Base-by-base conservation (phyloP, 2,888 invertebrate species). In the Brachyopa scutellaris region DNA sequence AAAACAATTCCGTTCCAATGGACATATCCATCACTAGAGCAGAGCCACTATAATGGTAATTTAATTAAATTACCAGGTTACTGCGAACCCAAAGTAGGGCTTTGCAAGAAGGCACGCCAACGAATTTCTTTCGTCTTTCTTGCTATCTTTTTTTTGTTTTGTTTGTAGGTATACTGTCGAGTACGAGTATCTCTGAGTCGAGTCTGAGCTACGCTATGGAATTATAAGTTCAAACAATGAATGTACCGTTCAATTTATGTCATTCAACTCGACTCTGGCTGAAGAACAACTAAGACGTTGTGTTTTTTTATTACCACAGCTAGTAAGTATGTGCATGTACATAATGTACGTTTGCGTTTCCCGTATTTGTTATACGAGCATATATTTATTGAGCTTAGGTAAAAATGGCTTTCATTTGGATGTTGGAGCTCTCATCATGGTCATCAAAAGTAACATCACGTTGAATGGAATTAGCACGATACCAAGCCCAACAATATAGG, bases 191-290 rank as follows among this genome's bases (percentile, higher is more conserved):
- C n/a, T n/a, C n/a, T n/a, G n/a, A n/a, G n/a, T n/a, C n/a, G 26
- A 5, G 31, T n/a, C 42, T 53, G 19, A 62, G 40, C 40, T 38
- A 73, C 59, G 36, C 11, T 69, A 55, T 55, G 33, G 67, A 67
- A 73, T 73, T 73, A 73, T 55, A 64, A 80, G 62, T 57, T 55
- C 57, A 69, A 69, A 74, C 57, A 74, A 64, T 42, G 49, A 69
- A 64, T 74, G 49, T 69, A 69, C 74, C 49, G 80, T 74, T 74
- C 33, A 55, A 64, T 64, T 69, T 64, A 59, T 64, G 74, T 64
- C 80, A 67, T 74, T 74, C 45, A 69, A 73, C 73, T 61, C 69
- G 26, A 55, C 36, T 62, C 40, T 13, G 40, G 21, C 42, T 53
- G 21, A 51, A 40, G 40, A 74, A 53, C 38, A 67, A 64, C 42